Evolutionary conservation across 1,140 invertebrate species (phyloP).

Genomic region (Wasmannia auropunctata): DNA sequence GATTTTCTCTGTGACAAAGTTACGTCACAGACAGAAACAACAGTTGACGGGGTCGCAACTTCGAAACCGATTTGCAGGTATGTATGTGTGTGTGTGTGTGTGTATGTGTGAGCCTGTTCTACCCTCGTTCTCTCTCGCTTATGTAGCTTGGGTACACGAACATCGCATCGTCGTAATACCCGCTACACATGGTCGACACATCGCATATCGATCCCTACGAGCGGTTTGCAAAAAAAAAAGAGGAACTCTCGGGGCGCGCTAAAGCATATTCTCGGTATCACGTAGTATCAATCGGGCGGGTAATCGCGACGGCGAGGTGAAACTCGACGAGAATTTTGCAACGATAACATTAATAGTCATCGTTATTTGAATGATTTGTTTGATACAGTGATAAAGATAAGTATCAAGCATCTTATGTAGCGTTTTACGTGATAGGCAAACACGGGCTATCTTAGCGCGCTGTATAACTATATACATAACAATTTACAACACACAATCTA

Average conservation of each 20-base stretch:
- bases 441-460: not conserved
- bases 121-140: not conserved
- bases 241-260: not conserved
- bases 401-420: not conserved
- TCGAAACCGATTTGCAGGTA: conserved; percentile 39
- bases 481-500: not conserved
- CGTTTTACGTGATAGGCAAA: not conserved
- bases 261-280: conserved; percentile 21
- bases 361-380: conserved; percentile 22
- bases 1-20: conserved; percentile 51
- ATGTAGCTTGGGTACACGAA: conserved; percentile 19
- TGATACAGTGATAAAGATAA: not conserved
- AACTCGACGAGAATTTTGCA: not conserved
- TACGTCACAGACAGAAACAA: conserved; percentile 44
- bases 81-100: too few species aligned
- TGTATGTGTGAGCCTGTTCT: too few species aligned
- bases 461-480: not conserved
- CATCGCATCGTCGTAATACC: conserved; percentile 38
- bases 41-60: conserved; percentile 19
- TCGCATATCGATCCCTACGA: conserved; percentile 23
- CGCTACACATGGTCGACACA: conserved; percentile 19
- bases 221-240: conserved; percentile 37
- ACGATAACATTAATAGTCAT: conserved; percentile 2
- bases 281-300: conserved; percentile 7
- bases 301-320: conserved; percentile 1